Conservation (phyloP, 2,888 invertebrate genomes). For the Apeira syringaria region DNA sequence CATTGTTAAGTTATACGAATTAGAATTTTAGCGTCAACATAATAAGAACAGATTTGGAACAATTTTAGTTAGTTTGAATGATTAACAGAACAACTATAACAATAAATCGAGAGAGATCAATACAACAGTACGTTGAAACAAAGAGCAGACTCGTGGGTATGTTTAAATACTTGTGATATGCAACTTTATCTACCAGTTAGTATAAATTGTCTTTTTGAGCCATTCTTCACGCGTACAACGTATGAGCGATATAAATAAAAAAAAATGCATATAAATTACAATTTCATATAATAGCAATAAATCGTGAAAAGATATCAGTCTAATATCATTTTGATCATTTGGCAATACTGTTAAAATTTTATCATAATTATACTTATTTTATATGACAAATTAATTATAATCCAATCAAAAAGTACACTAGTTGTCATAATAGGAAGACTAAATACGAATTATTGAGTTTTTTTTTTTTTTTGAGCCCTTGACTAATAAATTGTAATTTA, state of each 20-base stretch:
- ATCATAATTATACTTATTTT: constrained; percentile 57
- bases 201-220: constrained; percentile 55
- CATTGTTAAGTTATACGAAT: too few species aligned
- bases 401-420: constrained; percentile 55
- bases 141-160: constrained; percentile 37
- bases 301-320: constrained; percentile 68
- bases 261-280: constrained; percentile 44
- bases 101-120: constrained; percentile 80
- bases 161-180: constrained; percentile 64
- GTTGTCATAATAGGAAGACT: constrained; percentile 71
- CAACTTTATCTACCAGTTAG: constrained; percentile 56
- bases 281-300: constrained; percentile 47
- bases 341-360: constrained; percentile 76
- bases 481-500: constrained; percentile 39
- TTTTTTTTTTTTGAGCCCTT: constrained; percentile 54
- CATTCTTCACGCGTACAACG: constrained; percentile 37
- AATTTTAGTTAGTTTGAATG: too few species aligned
- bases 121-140: constrained; percentile 62
- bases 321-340: constrained; percentile 80
- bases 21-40: too few species aligned
- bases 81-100: too few species aligned
- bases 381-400: constrained; percentile 59
- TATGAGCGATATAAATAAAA: constrained; percentile 28
- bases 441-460: constrained; percentile 59
- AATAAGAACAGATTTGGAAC: too few species aligned